Base-by-base conservation (phyloP, 1,140 invertebrate genomes). In the Macrobrachium nipponense region DNA sequence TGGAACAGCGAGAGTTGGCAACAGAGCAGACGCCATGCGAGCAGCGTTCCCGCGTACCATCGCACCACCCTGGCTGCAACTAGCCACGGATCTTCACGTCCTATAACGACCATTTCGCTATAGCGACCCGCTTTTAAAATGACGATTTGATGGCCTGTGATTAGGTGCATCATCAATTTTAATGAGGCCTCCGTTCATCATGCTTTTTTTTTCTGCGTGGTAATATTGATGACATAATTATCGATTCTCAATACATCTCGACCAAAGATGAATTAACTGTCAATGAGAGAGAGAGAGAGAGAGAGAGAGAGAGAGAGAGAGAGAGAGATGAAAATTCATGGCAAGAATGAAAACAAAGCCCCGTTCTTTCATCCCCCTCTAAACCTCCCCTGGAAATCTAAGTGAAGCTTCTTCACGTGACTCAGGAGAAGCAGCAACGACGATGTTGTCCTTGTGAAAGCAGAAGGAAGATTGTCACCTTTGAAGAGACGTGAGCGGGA, bases 121-220 rank as follows among this genome's bases (percentile, higher is more conserved):
- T 85, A 85, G 80, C 80, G 80, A 36, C 82, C 75, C 62, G 82
- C 82, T 85, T 85, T 85, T 85, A 85, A 85, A 85, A 85, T 85
- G 82, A 85, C 82, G 82, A 85, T 85, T 78, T 85, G 82, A 85
- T 85, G 82, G 82, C 64, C 59, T 60, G 64, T 85, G 82, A 85
- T 85, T 85, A 85, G 82, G 82, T 85, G 82, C 82, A 85, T 85
- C 82, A 85, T 85, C 82, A 85, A 70, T 85, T 85, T 85, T 85
- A 85, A 85, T 79, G 82, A 85, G 70, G 18, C 62, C 36, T 62
- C 61, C 82, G 62, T 68, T 78, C 82, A 85, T 75, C 80, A 75
- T 58, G 78, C 73, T n/a, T 76, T 59, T 75, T 59, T 76, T 82
- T 72, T 72, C 75, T 68, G 68, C 44, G 68, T 80, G 27, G 23